phyloP scores from a whole-genome alignment of 1,140 invertebrate species.

The Diplogasteroides magnus region DNA sequence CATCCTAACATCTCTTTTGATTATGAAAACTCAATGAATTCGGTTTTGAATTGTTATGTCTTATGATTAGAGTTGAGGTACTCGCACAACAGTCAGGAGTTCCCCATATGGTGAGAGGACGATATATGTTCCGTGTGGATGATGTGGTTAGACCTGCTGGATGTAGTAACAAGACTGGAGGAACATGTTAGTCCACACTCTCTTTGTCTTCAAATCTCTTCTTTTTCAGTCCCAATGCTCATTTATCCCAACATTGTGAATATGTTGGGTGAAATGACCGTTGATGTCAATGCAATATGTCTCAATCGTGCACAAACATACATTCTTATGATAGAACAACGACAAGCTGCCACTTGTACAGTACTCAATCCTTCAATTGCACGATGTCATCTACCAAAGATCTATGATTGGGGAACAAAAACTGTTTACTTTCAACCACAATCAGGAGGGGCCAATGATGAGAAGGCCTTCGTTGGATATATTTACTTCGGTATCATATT shows the following conservation, averaged over 20 bases:
- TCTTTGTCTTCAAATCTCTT: neutral
- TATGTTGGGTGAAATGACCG: slow-evolving; percentile 55
- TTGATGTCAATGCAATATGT: slow-evolving; percentile 54
- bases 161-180: slow-evolving; percentile 55
- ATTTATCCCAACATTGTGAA: slow-evolving; percentile 55
- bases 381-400: slow-evolving; percentile 51
- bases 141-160: slow-evolving; percentile 53
- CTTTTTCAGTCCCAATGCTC: slow-evolving; percentile 48
- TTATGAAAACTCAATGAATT: neutral
- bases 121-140: slow-evolving; percentile 55
- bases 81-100: slow-evolving; percentile 52
- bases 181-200: slow-evolving; percentile 42
- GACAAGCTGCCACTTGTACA: slow-evolving; percentile 49
- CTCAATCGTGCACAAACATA: slow-evolving; percentile 50
- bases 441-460: slow-evolving; percentile 54
- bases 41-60: neutral
- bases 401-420: slow-evolving; percentile 55
- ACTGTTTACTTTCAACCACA: slow-evolving; percentile 56
- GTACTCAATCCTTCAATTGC: slow-evolving; percentile 51
- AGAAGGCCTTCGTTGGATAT: slow-evolving; percentile 54
- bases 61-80: slow-evolving; percentile 20
- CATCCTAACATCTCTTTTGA: too few relatives aligned
- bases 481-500: slow-evolving; percentile 49
- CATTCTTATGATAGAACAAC: slow-evolving; percentile 55
- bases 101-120: slow-evolving; percentile 52